These are phyloP conservation scores for Noctilio leporinus DNA, from an alignment of 2,113 vertebrate genomes.

Conservation along the genomic window DNA sequence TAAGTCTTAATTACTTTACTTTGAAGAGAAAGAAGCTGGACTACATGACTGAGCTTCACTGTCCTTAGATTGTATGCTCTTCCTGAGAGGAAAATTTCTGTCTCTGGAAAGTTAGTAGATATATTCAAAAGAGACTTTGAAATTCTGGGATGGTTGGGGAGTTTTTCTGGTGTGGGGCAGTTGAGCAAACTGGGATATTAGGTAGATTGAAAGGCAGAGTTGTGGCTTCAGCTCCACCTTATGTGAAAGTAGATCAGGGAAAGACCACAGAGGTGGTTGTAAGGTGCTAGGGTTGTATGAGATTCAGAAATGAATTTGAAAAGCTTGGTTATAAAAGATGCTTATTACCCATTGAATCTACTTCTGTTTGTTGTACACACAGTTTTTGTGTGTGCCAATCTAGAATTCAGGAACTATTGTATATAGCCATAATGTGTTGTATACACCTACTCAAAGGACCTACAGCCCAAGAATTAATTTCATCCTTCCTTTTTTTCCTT, in stretches of 20 bases:
- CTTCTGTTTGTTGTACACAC: not conserved
- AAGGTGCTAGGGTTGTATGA: not conserved
- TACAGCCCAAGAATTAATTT: not conserved
- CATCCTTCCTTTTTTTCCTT: not conserved
- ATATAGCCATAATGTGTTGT: not conserved
- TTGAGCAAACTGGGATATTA: not conserved
- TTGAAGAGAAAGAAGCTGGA: not conserved
- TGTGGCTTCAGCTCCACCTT: not conserved
- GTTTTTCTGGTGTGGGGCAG: not conserved
- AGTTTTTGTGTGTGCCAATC: not conserved
- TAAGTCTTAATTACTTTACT: not conserved
- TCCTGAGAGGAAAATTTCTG: not conserved
- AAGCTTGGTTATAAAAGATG: not conserved
- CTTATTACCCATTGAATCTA: not conserved
- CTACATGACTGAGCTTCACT: not conserved
- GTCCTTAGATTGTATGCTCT: not conserved
- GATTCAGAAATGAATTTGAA: not conserved
- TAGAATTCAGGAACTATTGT: not conserved
- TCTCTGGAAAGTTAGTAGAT: not conserved
- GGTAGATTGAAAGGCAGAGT: not conserved
- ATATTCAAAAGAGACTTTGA: not conserved
- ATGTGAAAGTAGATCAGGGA: not conserved
- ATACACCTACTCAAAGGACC: not conserved
- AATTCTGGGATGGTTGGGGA: not conserved
- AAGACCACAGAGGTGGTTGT: not conserved